These are phyloP conservation scores for Aricia artaxerxes DNA, from an alignment of 2,888 invertebrate genomes.

Conservation along the genomic window DNA sequence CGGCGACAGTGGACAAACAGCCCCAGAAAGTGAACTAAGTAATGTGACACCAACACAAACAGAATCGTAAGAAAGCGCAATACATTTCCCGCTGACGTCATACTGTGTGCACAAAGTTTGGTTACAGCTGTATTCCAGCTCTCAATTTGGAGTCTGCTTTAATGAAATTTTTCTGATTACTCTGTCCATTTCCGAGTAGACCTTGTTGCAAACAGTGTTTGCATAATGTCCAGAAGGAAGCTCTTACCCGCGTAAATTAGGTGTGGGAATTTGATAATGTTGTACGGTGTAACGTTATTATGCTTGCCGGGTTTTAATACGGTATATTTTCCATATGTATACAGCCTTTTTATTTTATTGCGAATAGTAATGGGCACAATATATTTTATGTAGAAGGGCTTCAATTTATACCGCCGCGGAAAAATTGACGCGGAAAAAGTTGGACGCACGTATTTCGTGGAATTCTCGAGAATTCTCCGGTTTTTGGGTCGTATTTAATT, in stretches of 20 bases:
- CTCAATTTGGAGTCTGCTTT: conserved; percentile 49
- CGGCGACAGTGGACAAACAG: background rate
- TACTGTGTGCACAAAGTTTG: conserved; percentile 52
- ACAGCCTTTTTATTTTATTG: too few species aligned
- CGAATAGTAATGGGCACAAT: too few species aligned
- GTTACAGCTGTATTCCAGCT: conserved; percentile 55
- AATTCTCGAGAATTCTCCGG: too few species aligned
- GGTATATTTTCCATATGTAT: too few species aligned
- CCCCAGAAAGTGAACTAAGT: background rate
- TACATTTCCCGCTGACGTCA: conserved; percentile 38
- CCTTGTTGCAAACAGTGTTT: conserved; percentile 10
- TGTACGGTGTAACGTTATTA: background rate
- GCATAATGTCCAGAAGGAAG: conserved; percentile 5
- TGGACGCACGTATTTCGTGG: too few species aligned
- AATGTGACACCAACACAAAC: background rate
- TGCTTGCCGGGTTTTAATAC: background rate
- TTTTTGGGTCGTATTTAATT: too few species aligned
- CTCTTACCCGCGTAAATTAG: conserved; percentile 5
- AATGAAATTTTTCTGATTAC: conserved; percentile 54
- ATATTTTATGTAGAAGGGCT: too few species aligned
- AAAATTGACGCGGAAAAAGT: too few species aligned
- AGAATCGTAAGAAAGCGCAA: conserved; percentile 1
- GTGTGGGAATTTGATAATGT: background rate
- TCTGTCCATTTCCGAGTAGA: conserved; percentile 46
- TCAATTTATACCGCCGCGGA: too few species aligned